Base-by-base conservation (phyloP, 2,797 vertebrate species). In the Melanotaenia maccullochi region DNA sequence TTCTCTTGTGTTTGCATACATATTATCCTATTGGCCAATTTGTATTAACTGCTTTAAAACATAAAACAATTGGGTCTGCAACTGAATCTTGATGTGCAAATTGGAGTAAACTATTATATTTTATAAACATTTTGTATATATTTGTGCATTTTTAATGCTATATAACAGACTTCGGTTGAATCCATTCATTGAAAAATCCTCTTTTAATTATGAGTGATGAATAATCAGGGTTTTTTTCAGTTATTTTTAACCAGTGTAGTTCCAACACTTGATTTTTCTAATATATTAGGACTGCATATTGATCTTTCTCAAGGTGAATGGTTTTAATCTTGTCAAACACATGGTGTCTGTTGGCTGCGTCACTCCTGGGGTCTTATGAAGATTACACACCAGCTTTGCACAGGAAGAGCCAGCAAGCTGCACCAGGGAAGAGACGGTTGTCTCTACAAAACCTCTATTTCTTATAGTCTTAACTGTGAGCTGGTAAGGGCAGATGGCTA, bases 221-320 rank as follows among this genome's bases (percentile, higher is more conserved):
- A 30, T 30, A 30, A 30, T 5, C 30, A 30, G 30, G 30, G 0
- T 30, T 30, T 30, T 30, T 30, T 30, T 36, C 11, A 36, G 35
- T 3, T 36, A 36, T 3, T 36, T 36, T 36, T 36, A 36, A 36
- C 35, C 35, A 36, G 9, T 36, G 35, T 8, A 33, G 32, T 36
- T 36, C 35, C 35, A 36, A 36, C 35, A 36, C 35, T 36, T 36
- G 35, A 12, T 36, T 36, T 36, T 36, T 36, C 35, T 36, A 12
- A 36, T 36, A 11, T 11, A 36, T 36, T 12, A 36, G 9, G 9
- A 11, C 38, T 40, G 3, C 38, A 40, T 14, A 40, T 57, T 25
- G 44, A 32, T 61, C 68, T 73, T 65, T 30, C n/a, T 82, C 68
- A 76, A 78, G 64, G 66, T 78, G 65, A 80, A n/a, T 56, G 25